Conservation (phyloP, 2,888 invertebrate species). For the Xylocampa areola region DNA sequence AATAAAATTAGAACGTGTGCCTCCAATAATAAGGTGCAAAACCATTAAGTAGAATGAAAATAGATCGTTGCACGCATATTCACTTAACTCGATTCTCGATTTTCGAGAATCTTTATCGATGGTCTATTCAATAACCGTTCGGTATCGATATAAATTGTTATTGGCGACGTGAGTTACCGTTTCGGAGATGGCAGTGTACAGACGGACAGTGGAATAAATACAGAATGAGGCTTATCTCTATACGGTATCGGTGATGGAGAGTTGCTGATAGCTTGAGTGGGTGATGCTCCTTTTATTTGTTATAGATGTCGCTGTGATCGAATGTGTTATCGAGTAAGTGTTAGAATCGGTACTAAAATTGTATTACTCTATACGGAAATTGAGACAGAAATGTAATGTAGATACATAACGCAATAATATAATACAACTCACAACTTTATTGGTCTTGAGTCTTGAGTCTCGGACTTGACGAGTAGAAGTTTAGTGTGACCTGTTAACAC, state of each 20-base stretch:
- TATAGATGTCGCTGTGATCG: constrained; percentile 52
- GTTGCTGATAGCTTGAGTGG: constrained; percentile 74
- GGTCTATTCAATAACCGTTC: constrained; percentile 83
- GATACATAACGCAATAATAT: constrained; percentile 1
- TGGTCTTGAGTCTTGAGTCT: too few species aligned
- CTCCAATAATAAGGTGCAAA: constrained; percentile 33
- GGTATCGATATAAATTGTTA: constrained; percentile 85
- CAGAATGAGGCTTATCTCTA: constrained; percentile 78
- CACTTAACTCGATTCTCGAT: constrained; percentile 67
- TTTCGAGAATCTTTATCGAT: constrained; percentile 77
- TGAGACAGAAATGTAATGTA: constrained; percentile 10
- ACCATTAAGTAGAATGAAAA: constrained; percentile 35
- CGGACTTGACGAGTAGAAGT: too few species aligned
- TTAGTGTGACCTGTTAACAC: too few species aligned
- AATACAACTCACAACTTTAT: too few species aligned
- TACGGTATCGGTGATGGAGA: constrained; percentile 78
- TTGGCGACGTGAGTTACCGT: constrained; percentile 85
- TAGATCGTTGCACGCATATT: constrained; percentile 58
- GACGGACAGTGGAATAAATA: constrained; percentile 85
- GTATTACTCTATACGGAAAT: constrained; percentile 18
- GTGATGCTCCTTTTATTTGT: constrained; percentile 69
- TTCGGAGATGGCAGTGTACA: constrained; percentile 82
- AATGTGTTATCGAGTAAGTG: constrained; percentile 30
- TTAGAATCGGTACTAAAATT: constrained; percentile 25
- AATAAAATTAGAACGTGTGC: constrained; percentile 35